Evolutionary conservation across 2,113 vertebrate genomes (phyloP).

Genomic region (Ciconia boyciana): DNA sequence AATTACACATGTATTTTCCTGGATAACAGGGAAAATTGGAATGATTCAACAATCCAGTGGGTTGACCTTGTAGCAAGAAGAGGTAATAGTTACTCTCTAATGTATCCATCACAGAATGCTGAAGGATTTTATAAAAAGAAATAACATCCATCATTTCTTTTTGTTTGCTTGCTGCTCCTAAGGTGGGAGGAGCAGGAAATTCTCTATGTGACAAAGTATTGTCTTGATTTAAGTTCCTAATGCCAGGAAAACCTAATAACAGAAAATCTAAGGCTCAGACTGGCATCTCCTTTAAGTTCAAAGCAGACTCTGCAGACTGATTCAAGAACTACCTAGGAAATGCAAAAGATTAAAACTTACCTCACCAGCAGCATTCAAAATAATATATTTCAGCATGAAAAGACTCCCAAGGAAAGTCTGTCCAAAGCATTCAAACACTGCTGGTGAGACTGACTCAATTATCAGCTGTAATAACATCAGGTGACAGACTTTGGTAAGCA

Average conservation of each 20-base stretch:
- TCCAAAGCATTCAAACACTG: not conserved
- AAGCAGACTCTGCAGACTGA: not conserved
- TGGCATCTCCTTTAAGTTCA: not conserved
- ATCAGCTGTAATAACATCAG: conserved; percentile 29
- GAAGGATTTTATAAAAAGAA: not conserved
- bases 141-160: not conserved
- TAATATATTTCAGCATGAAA: not conserved
- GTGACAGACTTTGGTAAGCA: not conserved
- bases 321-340: not conserved
- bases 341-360: not conserved
- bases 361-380: not conserved
- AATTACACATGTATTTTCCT: not conserved
- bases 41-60: not conserved
- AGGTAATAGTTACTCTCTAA: not conserved
- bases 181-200: not conserved
- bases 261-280: not conserved
- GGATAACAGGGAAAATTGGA: not conserved
- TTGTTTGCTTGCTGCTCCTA: not conserved
- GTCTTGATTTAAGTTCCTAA: not conserved
- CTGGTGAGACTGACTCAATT: conserved; percentile 24
- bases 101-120: not conserved
- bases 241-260: not conserved
- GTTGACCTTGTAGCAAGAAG: not conserved
- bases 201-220: not conserved
- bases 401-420: not conserved